Evolutionary conservation across 1,140 invertebrate genomes (phyloP).

Genomic region (Parapsyche elsis): DNA sequence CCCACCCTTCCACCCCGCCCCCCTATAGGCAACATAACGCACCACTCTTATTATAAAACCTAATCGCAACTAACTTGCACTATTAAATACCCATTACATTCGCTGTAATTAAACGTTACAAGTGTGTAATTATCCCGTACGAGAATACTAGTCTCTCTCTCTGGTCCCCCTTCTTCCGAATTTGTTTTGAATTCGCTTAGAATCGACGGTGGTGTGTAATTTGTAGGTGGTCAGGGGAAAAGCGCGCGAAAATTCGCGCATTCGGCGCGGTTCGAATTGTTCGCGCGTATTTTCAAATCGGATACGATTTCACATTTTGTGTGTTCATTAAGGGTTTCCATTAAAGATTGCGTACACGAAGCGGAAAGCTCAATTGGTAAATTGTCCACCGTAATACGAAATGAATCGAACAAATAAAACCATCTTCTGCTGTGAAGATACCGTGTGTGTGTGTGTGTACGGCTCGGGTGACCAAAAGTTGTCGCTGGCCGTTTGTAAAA

Average conservation of each 20-base stretch:
- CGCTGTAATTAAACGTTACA: too few relatives aligned
- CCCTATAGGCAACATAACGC: background rate
- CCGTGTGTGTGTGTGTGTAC: background rate
- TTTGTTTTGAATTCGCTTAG: too few relatives aligned
- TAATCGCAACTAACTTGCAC: too few relatives aligned
- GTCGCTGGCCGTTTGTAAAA: background rate
- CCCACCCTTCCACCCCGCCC: background rate
- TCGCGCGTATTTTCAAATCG: too few relatives aligned
- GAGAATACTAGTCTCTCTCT: too few relatives aligned
- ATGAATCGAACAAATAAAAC: constrained; percentile 36
- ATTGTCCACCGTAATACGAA: constrained; percentile 36
- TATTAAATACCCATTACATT: too few relatives aligned
- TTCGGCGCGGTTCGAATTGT: background rate
- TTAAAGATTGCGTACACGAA: constrained; percentile 40
- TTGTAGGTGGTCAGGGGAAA: background rate
- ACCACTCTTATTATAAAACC: background rate
- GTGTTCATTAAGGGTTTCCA: constrained; percentile 34
- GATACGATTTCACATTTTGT: background rate
- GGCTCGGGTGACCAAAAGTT: background rate
- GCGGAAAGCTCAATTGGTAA: constrained; percentile 42
- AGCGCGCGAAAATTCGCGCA: background rate
- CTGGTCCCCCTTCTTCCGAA: too few relatives aligned
- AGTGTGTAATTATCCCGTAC: too few relatives aligned
- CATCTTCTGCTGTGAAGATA: constrained; percentile 13
- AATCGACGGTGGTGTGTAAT: too few relatives aligned